A percentile compares a stretch with the other conserved stretches of the same genome.
These are phyloP conservation scores for Panthera leo DNA, from an alignment of 2,113 vertebrate genomes.

Conservation along the genomic window DNA sequence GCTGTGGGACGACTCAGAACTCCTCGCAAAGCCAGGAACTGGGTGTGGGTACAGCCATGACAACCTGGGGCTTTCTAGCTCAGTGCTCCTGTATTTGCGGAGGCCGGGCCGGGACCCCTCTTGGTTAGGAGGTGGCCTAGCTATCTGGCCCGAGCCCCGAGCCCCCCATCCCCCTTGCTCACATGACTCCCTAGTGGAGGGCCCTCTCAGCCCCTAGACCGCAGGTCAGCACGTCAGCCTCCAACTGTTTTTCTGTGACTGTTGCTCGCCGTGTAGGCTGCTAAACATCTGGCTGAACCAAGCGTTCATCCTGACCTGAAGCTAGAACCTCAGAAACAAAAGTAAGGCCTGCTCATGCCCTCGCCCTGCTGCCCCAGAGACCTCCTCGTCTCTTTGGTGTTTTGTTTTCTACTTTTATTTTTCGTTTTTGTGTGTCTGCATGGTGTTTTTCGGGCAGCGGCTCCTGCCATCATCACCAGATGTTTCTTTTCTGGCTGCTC, in stretches of 20 bases:
- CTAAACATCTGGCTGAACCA: conserved; percentile 80
- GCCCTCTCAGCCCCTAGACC: conserved; percentile 60
- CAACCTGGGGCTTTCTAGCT: not conserved
- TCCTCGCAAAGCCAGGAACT: not conserved
- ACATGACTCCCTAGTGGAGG: conserved; percentile 33
- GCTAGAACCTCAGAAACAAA: conserved; percentile 77
- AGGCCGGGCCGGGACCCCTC: conserved; percentile 13
- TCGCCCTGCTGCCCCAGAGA: conserved; percentile 68
- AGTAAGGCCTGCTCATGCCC: conserved; percentile 77
- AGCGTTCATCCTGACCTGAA: conserved; percentile 80
- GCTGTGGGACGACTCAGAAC: not conserved
- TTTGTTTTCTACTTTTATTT: conserved; percentile 75
- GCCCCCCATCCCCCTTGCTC: not conserved
- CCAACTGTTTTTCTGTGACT: conserved; percentile 79
- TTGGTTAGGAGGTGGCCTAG: not conserved
- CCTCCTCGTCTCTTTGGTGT: conserved; percentile 71
- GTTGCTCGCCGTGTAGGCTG: conserved; percentile 76
- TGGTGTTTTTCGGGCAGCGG: conserved; percentile 76
- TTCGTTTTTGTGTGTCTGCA: conserved; percentile 79
- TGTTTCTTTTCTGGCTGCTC: conserved; percentile 51
- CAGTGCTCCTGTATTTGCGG: not conserved
- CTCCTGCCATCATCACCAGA: conserved; percentile 68
- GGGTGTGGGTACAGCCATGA: not conserved
- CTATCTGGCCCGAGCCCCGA: not conserved
- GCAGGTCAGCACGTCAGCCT: conserved; percentile 67